Base-by-base conservation (phyloP, 2,888 invertebrate genomes). In the Mallateleia sp. region DNA sequence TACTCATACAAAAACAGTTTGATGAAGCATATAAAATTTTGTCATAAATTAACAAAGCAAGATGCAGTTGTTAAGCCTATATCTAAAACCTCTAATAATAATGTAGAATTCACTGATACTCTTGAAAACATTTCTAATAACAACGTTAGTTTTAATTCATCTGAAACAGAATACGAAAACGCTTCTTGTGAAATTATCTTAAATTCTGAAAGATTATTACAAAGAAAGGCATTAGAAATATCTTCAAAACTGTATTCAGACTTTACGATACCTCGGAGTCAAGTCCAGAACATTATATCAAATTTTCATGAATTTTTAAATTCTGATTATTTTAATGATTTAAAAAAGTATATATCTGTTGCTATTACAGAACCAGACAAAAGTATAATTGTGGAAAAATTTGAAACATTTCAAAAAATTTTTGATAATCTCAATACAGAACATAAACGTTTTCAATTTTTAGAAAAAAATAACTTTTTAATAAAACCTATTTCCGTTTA, bases 401-500 rank as follows among this genome's bases (percentile, higher is more conserved):
- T 66, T 32, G 34, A 78, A 7, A 22, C 7, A 5, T 42, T 79
- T 34, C 69, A 79, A 69, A 18, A 67, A 0, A 15, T 60, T 28
- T 79, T 79, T 25, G 18, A 14, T 22, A 20, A 60, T 24, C 32
- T 79, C 7, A 28, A 22, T 32, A 42, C 78, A 9, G 78, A 78
- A 60, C 28, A 78, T 22, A 78, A 78, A 28, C 78, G 69, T 50
- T 45, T 79, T n/a, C 34, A 69, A 62, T 69, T 60, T 38, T 50
- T 62, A n/a, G 54, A 79, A 50, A 18, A 52, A 22, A 67, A 67
- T 24, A 58, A 58, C n/a, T 20, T 58, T 14, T 58, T 25, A 20
- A 67, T 78, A 34, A 56, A 56, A 47, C 58, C 66, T 11, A 7
- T 56, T n/a, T 22, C 50, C 62, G 9, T 75, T 20, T 64, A 52